phyloP scores from a whole-genome alignment of 2,888 invertebrate genomes.

The Oxycera nigricornis region DNA sequence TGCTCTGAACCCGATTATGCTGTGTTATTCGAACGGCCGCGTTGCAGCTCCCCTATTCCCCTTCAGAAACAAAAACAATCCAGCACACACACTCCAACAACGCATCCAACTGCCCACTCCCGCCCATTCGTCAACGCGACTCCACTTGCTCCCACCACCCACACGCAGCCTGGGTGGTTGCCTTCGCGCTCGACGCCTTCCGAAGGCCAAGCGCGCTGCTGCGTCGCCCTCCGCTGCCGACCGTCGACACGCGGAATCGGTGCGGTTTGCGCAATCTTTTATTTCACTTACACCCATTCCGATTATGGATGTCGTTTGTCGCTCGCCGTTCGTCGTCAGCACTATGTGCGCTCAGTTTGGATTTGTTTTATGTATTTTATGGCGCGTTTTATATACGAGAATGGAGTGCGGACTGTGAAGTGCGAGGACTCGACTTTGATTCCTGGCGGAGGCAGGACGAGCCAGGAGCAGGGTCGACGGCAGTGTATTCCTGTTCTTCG shows the following conservation, averaged over 20 bases:
- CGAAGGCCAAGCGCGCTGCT: neutral
- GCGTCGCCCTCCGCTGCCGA: neutral
- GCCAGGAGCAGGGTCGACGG: neutral
- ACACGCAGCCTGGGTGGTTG: conserved; percentile 14
- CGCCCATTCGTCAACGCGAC: neutral
- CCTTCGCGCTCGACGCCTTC: conserved; percentile 18
- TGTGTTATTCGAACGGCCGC: conserved; percentile 41
- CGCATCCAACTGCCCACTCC: neutral
- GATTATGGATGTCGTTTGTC: conserved; percentile 41
- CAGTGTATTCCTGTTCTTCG: conserved; percentile 3
- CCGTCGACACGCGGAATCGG: neutral
- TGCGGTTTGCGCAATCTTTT: conserved; percentile 48
- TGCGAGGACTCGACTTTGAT: conserved; percentile 26
- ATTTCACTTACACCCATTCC: conserved; percentile 48
- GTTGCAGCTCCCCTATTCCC: conserved; percentile 1
- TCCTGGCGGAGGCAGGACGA: neutral
- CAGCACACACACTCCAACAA: conserved; percentile 3
- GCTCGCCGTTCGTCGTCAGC: conserved; percentile 9
- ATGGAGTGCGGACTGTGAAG: conserved; percentile 7
- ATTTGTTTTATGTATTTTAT: conserved; percentile 46
- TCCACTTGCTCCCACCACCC: conserved; percentile 6
- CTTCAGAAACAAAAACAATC: too few relatives aligned
- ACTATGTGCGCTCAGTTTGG: conserved; percentile 34
- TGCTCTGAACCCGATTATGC: too few relatives aligned
- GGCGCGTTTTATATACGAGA: conserved; percentile 26